Evolutionary conservation across 2,888 invertebrate genomes (phyloP), one percentile per base, ranked within the genome.

Genomic region (Antitype chi): DNA sequence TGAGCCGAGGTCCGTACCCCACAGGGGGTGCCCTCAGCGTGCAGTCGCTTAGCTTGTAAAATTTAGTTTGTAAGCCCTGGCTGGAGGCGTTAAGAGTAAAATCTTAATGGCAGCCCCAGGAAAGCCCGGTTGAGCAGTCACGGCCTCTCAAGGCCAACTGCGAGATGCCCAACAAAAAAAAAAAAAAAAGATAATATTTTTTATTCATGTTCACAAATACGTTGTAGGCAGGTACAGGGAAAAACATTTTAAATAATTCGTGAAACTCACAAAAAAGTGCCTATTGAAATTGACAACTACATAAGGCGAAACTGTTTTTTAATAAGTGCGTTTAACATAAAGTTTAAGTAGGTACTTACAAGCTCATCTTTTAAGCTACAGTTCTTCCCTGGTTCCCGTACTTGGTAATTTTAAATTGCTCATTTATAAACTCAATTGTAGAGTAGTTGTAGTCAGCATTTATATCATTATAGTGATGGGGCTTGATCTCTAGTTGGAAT

Each of bases 401-500:
- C n/a, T 32, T 25, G 13, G 43, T 53, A 57, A 66, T 43, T 55
- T 76, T 64, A 76, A 74, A 77, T 73, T 68, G n/a, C 63, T 64
- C 62, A 74, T 76, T 64, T 43, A 62, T 73, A 63, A 75, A 62
- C 52, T 55, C 55, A 70, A 76, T 76, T 53, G 57, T 71, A 67
- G 71, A 64, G 60, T 43, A 68, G 72, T 70, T 32, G 59, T 52
- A 59, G 70, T 60, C 62, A n/a, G 78, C 66, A 74, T 84, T 87
- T 84, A 87, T 84, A 80, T 82, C 78, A 86, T 87, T 87, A 85
- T 43, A 76, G 69, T 82, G 85, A 87, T 84, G 86, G 76, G 78
- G 74, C 71, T 78, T 84, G 81, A 85, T 87, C 75, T 76, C 74
- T 63, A 82, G 84, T 81, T 75, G 81, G 74, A 80, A 76, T 70